Conservation (phyloP, 2,113 vertebrate genomes). For the Tetrax tetrax region DNA sequence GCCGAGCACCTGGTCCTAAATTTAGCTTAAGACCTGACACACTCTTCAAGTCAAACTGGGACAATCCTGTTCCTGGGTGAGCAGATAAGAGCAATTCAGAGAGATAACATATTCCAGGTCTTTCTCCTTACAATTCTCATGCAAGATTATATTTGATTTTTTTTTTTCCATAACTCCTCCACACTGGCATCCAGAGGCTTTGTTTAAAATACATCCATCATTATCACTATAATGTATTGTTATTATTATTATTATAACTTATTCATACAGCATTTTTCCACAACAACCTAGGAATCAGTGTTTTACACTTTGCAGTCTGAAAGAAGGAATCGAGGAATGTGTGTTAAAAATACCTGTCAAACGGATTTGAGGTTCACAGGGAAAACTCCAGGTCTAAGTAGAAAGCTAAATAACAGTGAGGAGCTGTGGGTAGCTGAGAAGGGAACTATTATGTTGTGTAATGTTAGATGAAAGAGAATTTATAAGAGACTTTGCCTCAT, state of each 20-base stretch:
- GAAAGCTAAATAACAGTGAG: not conserved
- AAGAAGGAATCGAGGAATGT: not conserved
- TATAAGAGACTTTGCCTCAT: not conserved
- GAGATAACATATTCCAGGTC: slow-evolving; percentile 62
- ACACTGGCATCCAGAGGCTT: slow-evolving; percentile 64
- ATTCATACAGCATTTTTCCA: slow-evolving; percentile 53
- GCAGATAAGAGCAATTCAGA: not conserved
- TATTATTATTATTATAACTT: slow-evolving; percentile 66
- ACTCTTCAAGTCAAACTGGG: slow-evolving; percentile 25
- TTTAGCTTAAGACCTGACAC: slow-evolving; percentile 9
- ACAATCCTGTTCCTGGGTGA: not conserved
- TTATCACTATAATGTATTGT: slow-evolving; percentile 56
- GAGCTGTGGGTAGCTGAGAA: not conserved
- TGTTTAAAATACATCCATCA: slow-evolving; percentile 71
- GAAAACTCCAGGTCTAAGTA: not conserved
- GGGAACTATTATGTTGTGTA: not conserved
- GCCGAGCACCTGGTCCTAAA: not conserved
- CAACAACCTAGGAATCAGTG: slow-evolving; percentile 50
- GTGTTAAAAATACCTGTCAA: not conserved
- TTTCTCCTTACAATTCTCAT: slow-evolving; percentile 70
- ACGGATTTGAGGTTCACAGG: not conserved
- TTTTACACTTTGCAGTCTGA: slow-evolving; percentile 23
- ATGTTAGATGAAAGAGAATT: not conserved
- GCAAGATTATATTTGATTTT: slow-evolving; percentile 65
- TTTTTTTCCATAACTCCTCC: slow-evolving; percentile 43